Percentiles rank a stretch among this genome's conserved stretches.
phyloP scores from a whole-genome alignment of 2,797 vertebrate genomes.

The Scarus forsteni region DNA sequence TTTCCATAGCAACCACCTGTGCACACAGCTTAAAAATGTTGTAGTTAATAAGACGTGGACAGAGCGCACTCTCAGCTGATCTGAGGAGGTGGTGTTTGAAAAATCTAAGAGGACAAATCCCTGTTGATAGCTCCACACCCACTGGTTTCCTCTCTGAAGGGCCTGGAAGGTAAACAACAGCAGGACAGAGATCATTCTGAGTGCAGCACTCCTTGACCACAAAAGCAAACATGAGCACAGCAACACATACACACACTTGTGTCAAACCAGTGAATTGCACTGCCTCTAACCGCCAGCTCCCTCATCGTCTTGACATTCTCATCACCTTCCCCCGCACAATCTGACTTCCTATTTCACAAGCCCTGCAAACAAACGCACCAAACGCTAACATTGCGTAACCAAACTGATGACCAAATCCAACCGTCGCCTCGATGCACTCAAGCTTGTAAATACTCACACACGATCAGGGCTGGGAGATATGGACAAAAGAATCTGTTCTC shows the following conservation, averaged over 20 bases:
- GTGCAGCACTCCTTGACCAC: conserved; percentile 39
- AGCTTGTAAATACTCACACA: conserved; percentile 35
- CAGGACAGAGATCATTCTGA: conserved; percentile 69
- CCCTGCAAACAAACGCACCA: conserved; percentile 74
- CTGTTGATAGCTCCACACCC: conserved; percentile 70
- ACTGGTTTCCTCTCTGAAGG: conserved; percentile 73
- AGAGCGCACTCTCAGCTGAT: conserved; percentile 50
- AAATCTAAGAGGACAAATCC: conserved; percentile 69
- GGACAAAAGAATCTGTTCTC: neutral
- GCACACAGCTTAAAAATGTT: conserved; percentile 55
- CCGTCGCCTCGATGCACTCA: conserved; percentile 41
- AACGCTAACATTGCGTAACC: conserved; percentile 68
- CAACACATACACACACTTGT: conserved; percentile 6
- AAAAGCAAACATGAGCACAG: conserved; percentile 37
- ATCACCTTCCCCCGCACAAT: conserved; percentile 74
- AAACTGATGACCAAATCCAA: conserved; percentile 31
- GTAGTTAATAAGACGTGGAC: conserved; percentile 44
- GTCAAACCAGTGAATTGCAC: conserved; percentile 19
- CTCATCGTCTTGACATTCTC: conserved; percentile 64
- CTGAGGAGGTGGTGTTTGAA: conserved; percentile 63
- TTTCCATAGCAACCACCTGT: conserved; percentile 62
- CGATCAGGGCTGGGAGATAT: conserved; percentile 26
- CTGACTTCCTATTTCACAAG: conserved; percentile 76
- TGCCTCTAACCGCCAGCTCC: conserved; percentile 46
- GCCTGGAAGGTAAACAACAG: conserved; percentile 72